Base-by-base conservation (phyloP, 2,888 invertebrate species). In the Colostygia pectinataria region DNA sequence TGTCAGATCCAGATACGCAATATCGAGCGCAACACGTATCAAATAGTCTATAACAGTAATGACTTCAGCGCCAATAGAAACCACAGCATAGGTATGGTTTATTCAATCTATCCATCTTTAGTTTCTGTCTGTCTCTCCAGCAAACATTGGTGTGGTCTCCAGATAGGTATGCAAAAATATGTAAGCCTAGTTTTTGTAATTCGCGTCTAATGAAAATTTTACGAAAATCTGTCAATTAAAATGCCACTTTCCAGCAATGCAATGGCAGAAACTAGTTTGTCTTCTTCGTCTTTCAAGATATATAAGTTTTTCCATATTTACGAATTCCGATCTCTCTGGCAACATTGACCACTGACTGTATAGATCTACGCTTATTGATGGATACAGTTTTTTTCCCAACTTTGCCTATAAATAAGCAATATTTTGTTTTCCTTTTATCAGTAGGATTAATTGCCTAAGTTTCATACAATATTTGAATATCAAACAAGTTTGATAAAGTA, bases 311-410 rank as follows among this genome's bases (percentile, higher is more conserved):
- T 18, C 2, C 6, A 14, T 18, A 5, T 14, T 31, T 1, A 5
- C 7, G 10, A 39, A 28, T 28, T 4, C 12, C 6, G 9, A 2
- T 20, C 8, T 13, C 13, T 31, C 13, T 24, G 9, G n/a, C 45
- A 33, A 23, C 28, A 8, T 34, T 20, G 23, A 25, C 28, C 46
- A 10, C 29, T 42, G 45, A 68, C 67, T 63, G 65, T n/a, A n/a
- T n/a, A n/a, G n/a, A n/a, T n/a, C 57, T 45, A 49, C 60, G 61
- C 55, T 59, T 59, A 51, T 62, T 52, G 54, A 56, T 55, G 52
- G 57, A 45, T 70, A 62, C 59, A 64, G 65, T 59, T 70, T 63
- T 64, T 57, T 60, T 70, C 62, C 45, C 52, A 46, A 63, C 54
- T 52, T 53, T 36, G 57, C 55, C 53, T 43, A 42, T 49, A 61